Evolutionary conservation across 2,888 invertebrate genomes (phyloP).

Genomic region (Drosophila mulleri): DNA sequence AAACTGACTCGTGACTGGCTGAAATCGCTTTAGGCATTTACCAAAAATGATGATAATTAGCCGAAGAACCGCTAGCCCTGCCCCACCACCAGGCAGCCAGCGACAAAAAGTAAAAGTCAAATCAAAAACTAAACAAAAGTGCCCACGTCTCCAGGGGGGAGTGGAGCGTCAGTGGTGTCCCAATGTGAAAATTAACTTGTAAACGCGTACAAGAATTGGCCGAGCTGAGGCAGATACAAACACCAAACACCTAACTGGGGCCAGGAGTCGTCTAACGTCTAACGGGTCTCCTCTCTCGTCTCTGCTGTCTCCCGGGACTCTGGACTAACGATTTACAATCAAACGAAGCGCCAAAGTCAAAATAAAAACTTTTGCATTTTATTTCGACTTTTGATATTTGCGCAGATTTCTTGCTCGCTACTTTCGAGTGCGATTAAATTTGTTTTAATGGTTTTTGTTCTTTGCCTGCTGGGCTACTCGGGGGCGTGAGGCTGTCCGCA

Average conservation of each 20-base stretch:
- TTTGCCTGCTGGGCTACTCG: not conserved
- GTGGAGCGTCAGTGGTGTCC: conserved; percentile 68
- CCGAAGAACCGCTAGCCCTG: conserved; percentile 47
- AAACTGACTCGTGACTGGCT: conserved; percentile 37
- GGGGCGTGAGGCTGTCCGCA: not conserved
- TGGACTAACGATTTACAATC: conserved; percentile 83
- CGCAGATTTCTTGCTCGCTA: conserved; percentile 66
- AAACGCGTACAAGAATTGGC: conserved; percentile 57
- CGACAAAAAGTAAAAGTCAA: conserved; percentile 74
- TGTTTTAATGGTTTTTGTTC: conserved; percentile 84
- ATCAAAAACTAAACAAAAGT: conserved; percentile 81
- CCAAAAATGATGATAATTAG: conserved; percentile 83
- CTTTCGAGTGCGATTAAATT: conserved; percentile 85
- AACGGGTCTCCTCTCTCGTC: conserved; percentile 40
- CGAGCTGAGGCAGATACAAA: conserved; percentile 13
- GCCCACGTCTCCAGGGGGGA: conserved; percentile 10
- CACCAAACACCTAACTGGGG: conserved; percentile 30
- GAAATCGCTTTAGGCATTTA: conserved; percentile 75
- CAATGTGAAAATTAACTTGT: conserved; percentile 83
- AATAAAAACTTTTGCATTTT: conserved; percentile 80
- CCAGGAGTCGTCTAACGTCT: conserved; percentile 22
- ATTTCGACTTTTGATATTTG: conserved; percentile 76
- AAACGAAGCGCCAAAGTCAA: conserved; percentile 69
- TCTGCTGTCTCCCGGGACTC: conserved; percentile 53
- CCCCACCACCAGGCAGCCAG: conserved; percentile 14